Evolutionary conservation across 2,888 invertebrate genomes (phyloP).

Genomic region (Himalopsyche japonica): DNA sequence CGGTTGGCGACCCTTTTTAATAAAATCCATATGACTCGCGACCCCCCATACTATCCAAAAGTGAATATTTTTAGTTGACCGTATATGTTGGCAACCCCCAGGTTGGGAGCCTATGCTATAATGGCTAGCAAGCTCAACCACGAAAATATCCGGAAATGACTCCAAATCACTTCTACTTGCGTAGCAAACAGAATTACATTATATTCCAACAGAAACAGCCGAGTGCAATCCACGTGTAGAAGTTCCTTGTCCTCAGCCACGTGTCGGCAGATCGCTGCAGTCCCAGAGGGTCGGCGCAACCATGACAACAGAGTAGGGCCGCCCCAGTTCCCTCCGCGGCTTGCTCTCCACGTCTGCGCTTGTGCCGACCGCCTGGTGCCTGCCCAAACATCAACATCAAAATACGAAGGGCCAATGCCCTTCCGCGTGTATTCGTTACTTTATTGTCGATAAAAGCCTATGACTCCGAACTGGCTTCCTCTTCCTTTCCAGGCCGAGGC

Average conservation of each 20-base stretch:
- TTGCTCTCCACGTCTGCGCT: neutral
- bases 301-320: neutral
- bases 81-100: too few species aligned
- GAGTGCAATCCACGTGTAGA: conserved; percentile 31
- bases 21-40: too few species aligned
- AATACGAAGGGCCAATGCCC: neutral
- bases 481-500: neutral
- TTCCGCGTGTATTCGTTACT: neutral
- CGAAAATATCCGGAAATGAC: neutral
- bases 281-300: conserved; percentile 5
- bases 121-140: neutral
- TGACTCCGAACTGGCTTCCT: neutral
- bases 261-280: conserved; percentile 28
- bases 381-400: neutral
- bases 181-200: neutral
- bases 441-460: neutral
- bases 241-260: conserved; percentile 34
- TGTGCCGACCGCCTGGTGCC: neutral
- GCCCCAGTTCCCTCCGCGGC: neutral
- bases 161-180: neutral
- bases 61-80: too few species aligned
- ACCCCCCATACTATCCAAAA: too few species aligned
- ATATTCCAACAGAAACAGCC: conserved; percentile 15
- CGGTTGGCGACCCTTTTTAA: too few species aligned
- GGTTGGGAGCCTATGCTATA: too few species aligned